Evolutionary conservation across 2,797 vertebrate species (phyloP), one percentile per base, ranked within the genome.

Genomic region (Champsocephalus gunnari): DNA sequence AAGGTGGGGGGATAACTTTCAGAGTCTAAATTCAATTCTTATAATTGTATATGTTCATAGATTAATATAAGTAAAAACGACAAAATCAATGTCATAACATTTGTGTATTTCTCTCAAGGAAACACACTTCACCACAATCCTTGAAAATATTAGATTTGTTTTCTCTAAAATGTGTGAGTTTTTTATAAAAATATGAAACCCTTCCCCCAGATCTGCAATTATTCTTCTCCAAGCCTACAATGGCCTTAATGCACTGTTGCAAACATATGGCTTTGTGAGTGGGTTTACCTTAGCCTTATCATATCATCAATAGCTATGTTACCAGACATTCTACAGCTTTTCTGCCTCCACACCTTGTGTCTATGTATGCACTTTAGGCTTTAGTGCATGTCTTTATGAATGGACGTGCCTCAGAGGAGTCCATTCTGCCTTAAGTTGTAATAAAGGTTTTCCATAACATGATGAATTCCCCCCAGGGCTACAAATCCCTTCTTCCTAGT

Each of bases 371-470:
- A 48, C 34, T 47, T 32, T 51, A 6, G 43, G 19, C 34, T 66
- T 45, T 14, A 69, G n/a, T 66, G 47, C 53, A 44, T 12, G 61
- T 66, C 16, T 63, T 49, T 62, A 45, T 75, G 38, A 63, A 60
- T 12, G 21, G 49, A 32, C 5, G 50, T 55, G 56, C 75, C 79
- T 64, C 79, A 73, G 28, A 71, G 43, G 75, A 78, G 81, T 75
- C 60, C 77, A 50, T 68, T 86, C 60, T 58, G 51, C 71, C 69
- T 83, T 66, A 79, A 73, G 71, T 75, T 17, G 56, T 66, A 60
- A 90, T 87, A 86, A 91, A 82, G 66, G 58, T 79, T 89, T 92
- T 88, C 82, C 74, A 85, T 66, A 77, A 83, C 73, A 80, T 34
- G 72, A 74, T 75, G 70, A 80, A 66, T 64, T 69, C 51, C 82